Percentiles rank a stretch among this genome's conserved stretches.
phyloP scores from a whole-genome alignment of 2,797 vertebrate species.

The Hirundo rustica region DNA sequence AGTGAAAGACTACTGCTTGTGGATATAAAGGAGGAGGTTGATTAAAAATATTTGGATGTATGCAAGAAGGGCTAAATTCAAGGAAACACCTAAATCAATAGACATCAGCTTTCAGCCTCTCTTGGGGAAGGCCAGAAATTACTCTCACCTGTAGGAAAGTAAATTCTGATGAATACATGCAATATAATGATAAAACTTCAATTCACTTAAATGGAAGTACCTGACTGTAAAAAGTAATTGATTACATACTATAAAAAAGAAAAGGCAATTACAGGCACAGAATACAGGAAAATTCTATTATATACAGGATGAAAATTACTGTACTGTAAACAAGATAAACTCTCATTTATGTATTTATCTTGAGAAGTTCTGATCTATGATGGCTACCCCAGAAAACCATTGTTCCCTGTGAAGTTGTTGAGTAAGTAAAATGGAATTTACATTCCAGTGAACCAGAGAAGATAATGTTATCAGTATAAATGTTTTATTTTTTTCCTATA shows the following conservation, averaged over 20 bases:
- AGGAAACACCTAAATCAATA: conserved; percentile 28
- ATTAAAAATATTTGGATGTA: background rate
- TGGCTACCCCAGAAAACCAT: background rate
- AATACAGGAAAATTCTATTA: conserved; percentile 20
- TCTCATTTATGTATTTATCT: background rate
- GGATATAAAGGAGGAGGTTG: background rate
- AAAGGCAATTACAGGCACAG: conserved; percentile 34
- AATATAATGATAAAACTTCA: conserved; percentile 21
- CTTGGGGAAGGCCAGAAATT: background rate
- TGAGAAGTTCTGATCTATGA: background rate
- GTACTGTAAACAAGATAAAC: conserved; percentile 20
- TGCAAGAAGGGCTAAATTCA: background rate
- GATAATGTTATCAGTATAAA: background rate
- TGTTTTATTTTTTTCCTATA: background rate
- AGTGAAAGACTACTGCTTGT: background rate
- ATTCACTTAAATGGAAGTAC: conserved; percentile 28
- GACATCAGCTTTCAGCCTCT: background rate
- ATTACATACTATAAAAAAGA: conserved; percentile 11
- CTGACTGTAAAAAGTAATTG: conserved; percentile 42
- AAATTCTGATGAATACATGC: conserved; percentile 8
- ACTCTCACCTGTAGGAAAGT: background rate
- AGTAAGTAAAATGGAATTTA: conserved; percentile 21
- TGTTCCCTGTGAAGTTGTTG: background rate
- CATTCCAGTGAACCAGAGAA: background rate
- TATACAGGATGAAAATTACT: conserved; percentile 9